Percentiles rank a stretch among this genome's conserved stretches.
Conservation (phyloP, 2,888 invertebrate genomes). For the Anticlea derivata region DNA sequence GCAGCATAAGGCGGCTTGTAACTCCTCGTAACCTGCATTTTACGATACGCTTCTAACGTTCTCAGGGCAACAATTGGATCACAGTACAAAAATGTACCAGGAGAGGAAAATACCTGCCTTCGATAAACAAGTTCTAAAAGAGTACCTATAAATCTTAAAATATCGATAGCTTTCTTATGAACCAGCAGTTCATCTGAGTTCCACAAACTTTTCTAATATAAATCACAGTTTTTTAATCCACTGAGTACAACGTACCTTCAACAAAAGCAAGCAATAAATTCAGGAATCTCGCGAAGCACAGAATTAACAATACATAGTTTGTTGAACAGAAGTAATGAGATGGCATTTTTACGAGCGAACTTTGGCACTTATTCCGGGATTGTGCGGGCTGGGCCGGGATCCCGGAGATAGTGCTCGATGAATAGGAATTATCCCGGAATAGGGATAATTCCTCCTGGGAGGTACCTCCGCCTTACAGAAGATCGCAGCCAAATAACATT, state of each 20-base stretch:
- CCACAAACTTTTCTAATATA: not conserved
- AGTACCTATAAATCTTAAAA: no score
- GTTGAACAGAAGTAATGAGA: slow-evolving; percentile 15
- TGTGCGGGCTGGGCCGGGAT: slow-evolving; percentile 1
- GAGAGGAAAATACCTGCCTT: no score
- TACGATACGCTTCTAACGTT: no score
- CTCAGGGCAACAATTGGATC: no score
- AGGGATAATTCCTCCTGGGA: slow-evolving; percentile 8
- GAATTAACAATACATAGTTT: slow-evolving; percentile 5
- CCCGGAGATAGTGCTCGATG: slow-evolving; percentile 10
- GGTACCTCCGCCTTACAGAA: no score
- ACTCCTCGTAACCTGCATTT: no score
- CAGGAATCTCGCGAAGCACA: slow-evolving; percentile 1
- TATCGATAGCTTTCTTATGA: no score
- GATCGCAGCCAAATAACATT: no score
- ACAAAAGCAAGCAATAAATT: not conserved
- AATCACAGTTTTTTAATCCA: not conserved
- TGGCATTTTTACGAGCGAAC: slow-evolving; percentile 22
- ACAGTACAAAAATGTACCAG: no score
- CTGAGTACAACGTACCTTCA: no score
- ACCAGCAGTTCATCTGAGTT: not conserved
- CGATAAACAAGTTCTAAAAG: no score
- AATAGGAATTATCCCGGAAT: slow-evolving; percentile 15
- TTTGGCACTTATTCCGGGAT: slow-evolving; percentile 16
- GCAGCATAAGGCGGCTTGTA: no score